Conservation (phyloP, 2,888 invertebrate genomes). For the Melanostoma scalare region DNA sequence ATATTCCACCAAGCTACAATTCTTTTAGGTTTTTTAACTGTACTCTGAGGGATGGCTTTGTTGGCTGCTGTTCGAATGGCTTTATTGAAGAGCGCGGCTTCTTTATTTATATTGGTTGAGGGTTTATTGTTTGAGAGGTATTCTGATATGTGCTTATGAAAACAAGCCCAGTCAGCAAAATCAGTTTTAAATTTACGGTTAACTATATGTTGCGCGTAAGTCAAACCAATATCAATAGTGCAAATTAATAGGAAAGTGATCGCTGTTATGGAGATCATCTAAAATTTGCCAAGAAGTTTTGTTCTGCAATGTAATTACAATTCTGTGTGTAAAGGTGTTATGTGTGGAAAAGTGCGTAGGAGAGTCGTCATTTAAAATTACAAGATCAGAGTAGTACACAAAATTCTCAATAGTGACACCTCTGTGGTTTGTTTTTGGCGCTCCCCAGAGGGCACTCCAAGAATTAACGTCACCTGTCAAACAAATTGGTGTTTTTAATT, state of each 20-base stretch:
- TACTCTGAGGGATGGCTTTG: conserved; percentile 15
- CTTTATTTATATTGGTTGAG: conserved; percentile 17
- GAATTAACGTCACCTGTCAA: conserved; percentile 1
- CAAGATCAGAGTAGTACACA: neutral
- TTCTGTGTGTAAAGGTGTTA: conserved; percentile 3
- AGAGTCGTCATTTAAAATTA: neutral
- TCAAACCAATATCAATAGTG: neutral
- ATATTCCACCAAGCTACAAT: conserved; percentile 11
- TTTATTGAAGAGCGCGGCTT: conserved; percentile 20
- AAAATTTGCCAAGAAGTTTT: conserved; percentile 19
- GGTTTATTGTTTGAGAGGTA: conserved; percentile 3
- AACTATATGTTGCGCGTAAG: neutral
- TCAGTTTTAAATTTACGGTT: conserved; percentile 19
- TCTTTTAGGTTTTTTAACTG: neutral
- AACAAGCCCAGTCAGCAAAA: conserved; percentile 14
- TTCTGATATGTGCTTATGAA: conserved; percentile 5
- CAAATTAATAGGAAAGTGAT: conserved; percentile 31
- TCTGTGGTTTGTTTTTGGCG: neutral
- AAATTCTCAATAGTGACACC: conserved; percentile 2
- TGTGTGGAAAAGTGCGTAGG: neutral
- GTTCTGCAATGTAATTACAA: too few species aligned
- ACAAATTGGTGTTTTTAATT: neutral
- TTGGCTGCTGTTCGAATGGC: conserved; percentile 7
- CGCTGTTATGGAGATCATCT: conserved; percentile 29
- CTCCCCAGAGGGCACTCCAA: neutral